A percentile compares a stretch with the other conserved stretches of the same genome.
phyloP scores from a whole-genome alignment of 37 sponge, comb jelly and placozoan species.

The Oopsacas minuta region DNA sequence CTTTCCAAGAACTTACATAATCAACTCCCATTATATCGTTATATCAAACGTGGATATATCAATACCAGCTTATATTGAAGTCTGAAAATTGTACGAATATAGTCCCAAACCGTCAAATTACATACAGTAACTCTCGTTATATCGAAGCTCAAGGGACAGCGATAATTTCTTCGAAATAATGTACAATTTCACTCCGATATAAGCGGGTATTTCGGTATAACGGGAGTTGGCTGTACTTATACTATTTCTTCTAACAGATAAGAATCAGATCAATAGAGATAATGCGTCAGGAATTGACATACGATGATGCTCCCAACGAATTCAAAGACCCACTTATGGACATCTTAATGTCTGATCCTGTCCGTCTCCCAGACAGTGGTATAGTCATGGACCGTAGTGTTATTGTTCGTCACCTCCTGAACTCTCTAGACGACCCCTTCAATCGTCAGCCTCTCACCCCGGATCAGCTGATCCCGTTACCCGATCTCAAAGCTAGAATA shows the following conservation, averaged over 20 bases:
- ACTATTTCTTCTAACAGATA: neutral
- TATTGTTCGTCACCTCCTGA: slow-evolving; percentile 82
- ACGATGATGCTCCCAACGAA: slow-evolving; percentile 65
- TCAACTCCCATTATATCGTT: no score
- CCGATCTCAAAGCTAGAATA: slow-evolving; percentile 33
- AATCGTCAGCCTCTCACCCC: slow-evolving; percentile 70
- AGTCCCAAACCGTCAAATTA: no score
- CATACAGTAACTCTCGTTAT: no score
- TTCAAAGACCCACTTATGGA: slow-evolving; percentile 96
- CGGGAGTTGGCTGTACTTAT: no score
- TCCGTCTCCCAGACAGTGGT: slow-evolving; percentile 73
- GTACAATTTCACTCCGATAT: no score
- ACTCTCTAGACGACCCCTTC: slow-evolving; percentile 79
- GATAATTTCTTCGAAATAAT: no score
- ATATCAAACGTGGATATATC: no score
- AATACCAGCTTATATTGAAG: no score
- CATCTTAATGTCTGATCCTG: slow-evolving; percentile 86
- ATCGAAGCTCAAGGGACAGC: no score
- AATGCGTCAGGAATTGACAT: slow-evolving; percentile 37
- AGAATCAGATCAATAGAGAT: neutral
- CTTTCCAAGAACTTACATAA: neutral
- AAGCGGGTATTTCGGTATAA: no score
- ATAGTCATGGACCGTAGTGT: slow-evolving; percentile 71
- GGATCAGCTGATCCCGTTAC: slow-evolving; percentile 60
- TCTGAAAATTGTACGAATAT: no score